These are phyloP conservation scores for Oedothorax gibbosus DNA, from an alignment of 1,140 invertebrate species.

Conservation along the genomic window DNA sequence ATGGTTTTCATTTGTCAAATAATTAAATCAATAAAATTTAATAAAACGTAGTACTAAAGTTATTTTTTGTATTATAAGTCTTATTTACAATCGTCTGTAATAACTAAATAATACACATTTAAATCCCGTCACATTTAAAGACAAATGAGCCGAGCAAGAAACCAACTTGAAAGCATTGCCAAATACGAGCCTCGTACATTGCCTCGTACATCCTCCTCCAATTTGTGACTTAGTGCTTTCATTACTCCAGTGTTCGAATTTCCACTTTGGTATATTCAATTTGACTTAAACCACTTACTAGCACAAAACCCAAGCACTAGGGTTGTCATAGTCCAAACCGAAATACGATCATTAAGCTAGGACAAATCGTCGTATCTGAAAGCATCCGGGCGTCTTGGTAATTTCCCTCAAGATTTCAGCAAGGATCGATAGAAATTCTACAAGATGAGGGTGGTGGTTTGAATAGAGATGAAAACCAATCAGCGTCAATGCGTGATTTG, in stretches of 20 bases:
- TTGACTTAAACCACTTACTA: constrained; percentile 37
- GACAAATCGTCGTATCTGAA: constrained; percentile 56
- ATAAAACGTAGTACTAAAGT: no score
- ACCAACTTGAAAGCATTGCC: no score
- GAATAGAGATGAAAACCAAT: constrained; percentile 55
- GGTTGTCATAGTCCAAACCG: constrained; percentile 32
- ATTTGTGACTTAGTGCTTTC: constrained; percentile 29
- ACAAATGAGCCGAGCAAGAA: no score
- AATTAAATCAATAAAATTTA: no score
- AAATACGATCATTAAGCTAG: constrained; percentile 51
- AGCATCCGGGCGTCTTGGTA: constrained; percentile 52
- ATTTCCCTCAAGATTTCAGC: constrained; percentile 57
- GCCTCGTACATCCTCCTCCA: not conserved
- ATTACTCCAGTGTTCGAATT: constrained; percentile 26
- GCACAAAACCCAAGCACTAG: not conserved
- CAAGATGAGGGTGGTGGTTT: constrained; percentile 32
- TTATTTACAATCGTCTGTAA: no score
- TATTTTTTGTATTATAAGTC: no score
- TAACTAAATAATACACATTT: no score
- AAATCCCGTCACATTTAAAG: no score
- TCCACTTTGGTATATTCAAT: constrained; percentile 49
- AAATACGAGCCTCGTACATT: no score
- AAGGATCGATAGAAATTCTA: constrained; percentile 54
- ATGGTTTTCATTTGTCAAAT: no score
- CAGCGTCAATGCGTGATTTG: constrained; percentile 40